Percentiles rank a stretch among this genome's conserved stretches.
Evolutionary conservation across 1,140 invertebrate species (phyloP).

Genomic region (Drosophila malerkotliana): DNA sequence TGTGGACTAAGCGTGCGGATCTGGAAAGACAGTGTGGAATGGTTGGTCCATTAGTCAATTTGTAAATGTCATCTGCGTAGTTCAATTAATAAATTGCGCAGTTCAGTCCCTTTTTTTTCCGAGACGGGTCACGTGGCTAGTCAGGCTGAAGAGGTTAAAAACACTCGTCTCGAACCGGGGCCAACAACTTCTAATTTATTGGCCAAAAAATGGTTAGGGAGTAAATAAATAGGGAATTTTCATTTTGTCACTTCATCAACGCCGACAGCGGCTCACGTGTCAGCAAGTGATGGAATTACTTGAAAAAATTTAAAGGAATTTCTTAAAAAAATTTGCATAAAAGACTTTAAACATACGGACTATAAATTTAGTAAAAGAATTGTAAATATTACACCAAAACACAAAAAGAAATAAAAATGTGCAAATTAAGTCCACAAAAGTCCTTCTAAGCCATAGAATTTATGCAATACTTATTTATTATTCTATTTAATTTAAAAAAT

Average conservation of each 20-base stretch:
- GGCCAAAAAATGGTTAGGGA: constrained; percentile 11
- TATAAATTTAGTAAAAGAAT: too few species aligned
- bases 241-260: constrained; percentile 73
- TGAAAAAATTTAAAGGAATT: constrained; percentile 20
- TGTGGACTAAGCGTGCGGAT: constrained; percentile 50
- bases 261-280: constrained; percentile 67
- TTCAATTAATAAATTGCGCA: constrained; percentile 70
- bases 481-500: neutral
- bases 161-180: constrained; percentile 41
- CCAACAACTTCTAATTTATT: constrained; percentile 59
- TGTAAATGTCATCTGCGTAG: constrained; percentile 64
- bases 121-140: constrained; percentile 58
- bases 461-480: constrained; percentile 4
- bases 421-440: too few species aligned
- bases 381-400: too few species aligned
- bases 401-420: too few species aligned
- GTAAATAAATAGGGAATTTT: constrained; percentile 43
- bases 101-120: constrained; percentile 18
- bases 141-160: constrained; percentile 48
- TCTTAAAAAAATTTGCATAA: constrained; percentile 3
- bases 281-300: constrained; percentile 44
- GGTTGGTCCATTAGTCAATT: constrained; percentile 46
- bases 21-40: constrained; percentile 22
- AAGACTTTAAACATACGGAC: neutral
- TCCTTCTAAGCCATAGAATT: neutral